Percentiles rank a stretch among this genome's conserved stretches.
These are phyloP conservation scores for Neolamprologus longior DNA, from an alignment of 2,113 vertebrate genomes.

Conservation along the genomic window DNA sequence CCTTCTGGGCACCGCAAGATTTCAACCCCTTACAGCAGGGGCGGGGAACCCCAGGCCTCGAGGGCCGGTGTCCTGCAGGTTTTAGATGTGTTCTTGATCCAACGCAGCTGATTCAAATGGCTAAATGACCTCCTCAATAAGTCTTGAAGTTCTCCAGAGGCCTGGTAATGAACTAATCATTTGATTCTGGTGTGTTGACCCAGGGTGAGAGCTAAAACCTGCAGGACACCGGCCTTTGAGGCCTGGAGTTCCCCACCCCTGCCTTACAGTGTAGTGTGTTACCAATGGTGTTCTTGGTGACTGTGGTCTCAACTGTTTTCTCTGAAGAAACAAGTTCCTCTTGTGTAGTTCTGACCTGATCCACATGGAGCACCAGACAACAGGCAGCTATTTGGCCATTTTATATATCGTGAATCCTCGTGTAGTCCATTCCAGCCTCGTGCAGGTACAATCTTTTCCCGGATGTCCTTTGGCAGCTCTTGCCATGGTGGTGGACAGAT, in stretches of 20 bases:
- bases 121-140: background rate
- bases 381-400: background rate
- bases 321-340: background rate
- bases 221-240: accelerated
- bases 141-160: background rate
- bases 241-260: background rate
- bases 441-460: background rate
- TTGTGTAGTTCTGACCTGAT: background rate
- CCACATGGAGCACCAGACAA: background rate
- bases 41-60: background rate
- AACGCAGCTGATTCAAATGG: background rate
- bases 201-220: background rate
- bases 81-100: background rate
- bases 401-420: background rate
- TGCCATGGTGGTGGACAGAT: background rate
- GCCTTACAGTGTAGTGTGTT: background rate
- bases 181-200: background rate
- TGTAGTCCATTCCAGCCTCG: background rate
- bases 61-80: background rate
- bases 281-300: background rate
- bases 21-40: background rate
- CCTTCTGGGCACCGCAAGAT: background rate
- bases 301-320: background rate
- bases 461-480: background rate
- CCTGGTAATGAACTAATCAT: background rate